phyloP scores from a whole-genome alignment of 2,888 invertebrate species.

The Maniola hyperantus region DNA sequence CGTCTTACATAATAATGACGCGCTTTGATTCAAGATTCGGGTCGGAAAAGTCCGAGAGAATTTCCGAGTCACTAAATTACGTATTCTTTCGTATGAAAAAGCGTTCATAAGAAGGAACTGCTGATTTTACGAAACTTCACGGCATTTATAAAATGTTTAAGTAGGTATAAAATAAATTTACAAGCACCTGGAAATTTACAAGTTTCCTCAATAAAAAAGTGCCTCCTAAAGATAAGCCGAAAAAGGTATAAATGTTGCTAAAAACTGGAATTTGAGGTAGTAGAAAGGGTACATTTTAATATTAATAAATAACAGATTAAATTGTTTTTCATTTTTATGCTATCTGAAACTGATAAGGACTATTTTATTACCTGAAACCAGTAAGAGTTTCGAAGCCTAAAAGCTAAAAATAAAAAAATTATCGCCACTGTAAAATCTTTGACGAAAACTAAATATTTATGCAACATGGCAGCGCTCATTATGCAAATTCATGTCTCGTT shows the following conservation, averaged over 20 bases:
- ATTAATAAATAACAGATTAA: no score
- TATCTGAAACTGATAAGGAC: no score
- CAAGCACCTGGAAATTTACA: neutral
- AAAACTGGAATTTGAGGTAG: no score
- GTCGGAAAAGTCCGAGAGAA: conserved; percentile 6
- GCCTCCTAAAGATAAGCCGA: no score
- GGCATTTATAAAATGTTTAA: conserved; percentile 5
- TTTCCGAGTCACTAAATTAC: conserved; percentile 13
- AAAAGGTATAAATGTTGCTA: no score
- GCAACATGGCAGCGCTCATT: conserved; percentile 11
- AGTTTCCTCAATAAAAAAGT: no score
- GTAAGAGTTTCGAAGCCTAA: neutral
- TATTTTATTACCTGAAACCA: neutral
- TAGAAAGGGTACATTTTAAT: no score
- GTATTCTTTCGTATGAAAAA: conserved; percentile 10
- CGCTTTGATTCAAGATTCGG: conserved; percentile 16
- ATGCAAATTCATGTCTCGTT: conserved; percentile 25
- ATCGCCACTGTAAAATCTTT: neutral
- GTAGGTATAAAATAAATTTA: conserved; percentile 2
- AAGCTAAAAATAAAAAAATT: no score
- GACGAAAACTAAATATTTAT: conserved; percentile 7
- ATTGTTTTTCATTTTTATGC: no score
- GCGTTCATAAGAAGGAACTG: conserved; percentile 11
- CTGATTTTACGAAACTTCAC: conserved; percentile 18
- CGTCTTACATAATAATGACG: conserved; percentile 23